Evolutionary conservation across 2,113 vertebrate species (phyloP).

Genomic region (Stictonetta naevosa): DNA sequence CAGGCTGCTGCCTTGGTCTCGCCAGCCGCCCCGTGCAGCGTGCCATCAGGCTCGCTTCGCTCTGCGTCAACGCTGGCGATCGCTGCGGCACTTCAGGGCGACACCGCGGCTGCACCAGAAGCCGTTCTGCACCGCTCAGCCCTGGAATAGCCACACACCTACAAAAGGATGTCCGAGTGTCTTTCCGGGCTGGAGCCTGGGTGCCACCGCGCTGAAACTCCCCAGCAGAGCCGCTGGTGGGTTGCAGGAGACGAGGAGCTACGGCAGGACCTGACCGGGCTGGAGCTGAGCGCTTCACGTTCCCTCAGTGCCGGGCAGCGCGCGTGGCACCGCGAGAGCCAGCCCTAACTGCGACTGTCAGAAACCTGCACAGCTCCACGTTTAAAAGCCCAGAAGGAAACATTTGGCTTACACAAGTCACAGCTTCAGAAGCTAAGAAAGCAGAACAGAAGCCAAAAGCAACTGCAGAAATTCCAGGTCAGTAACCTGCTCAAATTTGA

Average conservation of each 20-base stretch:
- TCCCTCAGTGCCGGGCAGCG: not conserved
- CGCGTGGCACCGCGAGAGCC: accelerated
- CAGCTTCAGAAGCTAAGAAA: not conserved
- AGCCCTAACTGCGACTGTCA: not conserved
- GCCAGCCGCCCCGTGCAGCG: accelerated
- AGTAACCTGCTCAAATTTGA: not conserved
- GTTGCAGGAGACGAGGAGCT: too few relatives aligned
- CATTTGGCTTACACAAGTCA: not conserved
- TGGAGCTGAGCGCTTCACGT: accelerated
- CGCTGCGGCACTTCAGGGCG: accelerated
- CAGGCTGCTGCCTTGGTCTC: accelerated
- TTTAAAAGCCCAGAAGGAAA: not conserved
- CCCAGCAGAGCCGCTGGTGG: not conserved
- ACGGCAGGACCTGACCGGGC: accelerated
- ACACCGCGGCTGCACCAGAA: not conserved
- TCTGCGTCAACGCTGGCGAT: accelerated
- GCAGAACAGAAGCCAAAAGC: not conserved
- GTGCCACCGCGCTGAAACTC: accelerated
- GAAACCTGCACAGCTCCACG: not conserved
- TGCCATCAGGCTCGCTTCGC: accelerated
- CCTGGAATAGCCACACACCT: accelerated
- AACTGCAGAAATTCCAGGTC: not conserved
- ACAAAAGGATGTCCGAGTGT: accelerated
- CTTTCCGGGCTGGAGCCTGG: accelerated
- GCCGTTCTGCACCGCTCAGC: accelerated